phyloP scores from a whole-genome alignment of 1,140 invertebrate species.

The Drosophila arizonae region DNA sequence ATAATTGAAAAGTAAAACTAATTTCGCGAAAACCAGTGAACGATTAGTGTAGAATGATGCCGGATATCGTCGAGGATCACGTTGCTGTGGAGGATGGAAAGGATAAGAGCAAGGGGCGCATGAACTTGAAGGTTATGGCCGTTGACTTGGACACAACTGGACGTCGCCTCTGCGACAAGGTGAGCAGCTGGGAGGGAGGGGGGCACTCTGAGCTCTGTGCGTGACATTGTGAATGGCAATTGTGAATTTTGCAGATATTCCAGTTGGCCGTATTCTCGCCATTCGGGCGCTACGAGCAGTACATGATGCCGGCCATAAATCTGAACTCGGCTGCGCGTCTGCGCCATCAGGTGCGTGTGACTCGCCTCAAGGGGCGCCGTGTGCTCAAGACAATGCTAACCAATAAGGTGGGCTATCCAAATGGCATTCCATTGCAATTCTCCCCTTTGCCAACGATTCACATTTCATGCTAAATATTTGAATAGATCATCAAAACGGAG shows the following conservation, averaged over 20 bases:
- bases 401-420: constrained; percentile 85
- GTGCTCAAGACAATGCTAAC: constrained; percentile 89
- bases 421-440: too few species aligned
- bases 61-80: neutral
- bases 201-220: too few species aligned
- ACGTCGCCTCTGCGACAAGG: constrained; percentile 8
- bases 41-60: neutral
- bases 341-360: constrained; percentile 88
- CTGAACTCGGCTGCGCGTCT: constrained; percentile 86
- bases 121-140: neutral
- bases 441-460: too few species aligned
- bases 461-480: too few species aligned
- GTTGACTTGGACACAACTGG: neutral
- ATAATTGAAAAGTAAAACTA: too few species aligned
- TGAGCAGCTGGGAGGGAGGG: neutral
- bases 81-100: neutral
- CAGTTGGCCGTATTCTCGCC: constrained; percentile 86
- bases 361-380: constrained; percentile 88
- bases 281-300: constrained; percentile 87
- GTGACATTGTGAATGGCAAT: neutral
- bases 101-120: neutral
- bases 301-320: constrained; percentile 91
- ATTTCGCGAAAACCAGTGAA: too few species aligned
- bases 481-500: constrained; percentile 89
- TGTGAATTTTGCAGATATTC: constrained; percentile 83